A percentile compares a stretch with the other conserved stretches of the same genome.
Conservation (phyloP, 2,888 invertebrate genomes). For the Labia minor region DNA sequence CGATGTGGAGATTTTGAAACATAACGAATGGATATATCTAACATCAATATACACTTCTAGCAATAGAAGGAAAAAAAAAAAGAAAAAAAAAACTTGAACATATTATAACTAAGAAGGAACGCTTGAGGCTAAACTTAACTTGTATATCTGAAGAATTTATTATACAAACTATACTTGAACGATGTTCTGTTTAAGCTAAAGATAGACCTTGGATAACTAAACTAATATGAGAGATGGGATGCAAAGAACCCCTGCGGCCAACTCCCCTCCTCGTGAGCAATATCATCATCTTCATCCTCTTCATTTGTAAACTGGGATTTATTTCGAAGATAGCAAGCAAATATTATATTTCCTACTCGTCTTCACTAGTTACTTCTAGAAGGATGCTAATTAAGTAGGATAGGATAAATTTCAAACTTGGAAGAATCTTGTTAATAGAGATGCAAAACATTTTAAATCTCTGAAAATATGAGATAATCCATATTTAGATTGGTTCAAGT, state of each 20-base stretch:
- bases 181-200: conserved; percentile 13
- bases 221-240: neutral
- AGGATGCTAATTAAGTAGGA: neutral
- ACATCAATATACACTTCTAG: neutral
- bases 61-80: neutral
- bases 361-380: neutral
- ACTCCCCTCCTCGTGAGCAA: neutral
- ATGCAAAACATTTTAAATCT: neutral
- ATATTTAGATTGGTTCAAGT: no score
- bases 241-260: neutral
- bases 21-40: neutral
- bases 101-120: neutral
- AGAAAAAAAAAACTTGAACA: neutral
- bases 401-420: neutral
- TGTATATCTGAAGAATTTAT: conserved; percentile 13
- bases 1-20: neutral
- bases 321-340: neutral
- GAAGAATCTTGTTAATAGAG: neutral
- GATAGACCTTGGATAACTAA: conserved; percentile 4
- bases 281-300: neutral
- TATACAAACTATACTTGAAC: conserved; percentile 3
- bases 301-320: neutral
- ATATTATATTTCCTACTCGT: neutral
- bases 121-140: conserved; percentile 13
- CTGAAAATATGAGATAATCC: no score